Evolutionary conservation across 1,140 invertebrate genomes (phyloP), one percentile per base, ranked within the genome.

Genomic region (Diabrotica virgifera): DNA sequence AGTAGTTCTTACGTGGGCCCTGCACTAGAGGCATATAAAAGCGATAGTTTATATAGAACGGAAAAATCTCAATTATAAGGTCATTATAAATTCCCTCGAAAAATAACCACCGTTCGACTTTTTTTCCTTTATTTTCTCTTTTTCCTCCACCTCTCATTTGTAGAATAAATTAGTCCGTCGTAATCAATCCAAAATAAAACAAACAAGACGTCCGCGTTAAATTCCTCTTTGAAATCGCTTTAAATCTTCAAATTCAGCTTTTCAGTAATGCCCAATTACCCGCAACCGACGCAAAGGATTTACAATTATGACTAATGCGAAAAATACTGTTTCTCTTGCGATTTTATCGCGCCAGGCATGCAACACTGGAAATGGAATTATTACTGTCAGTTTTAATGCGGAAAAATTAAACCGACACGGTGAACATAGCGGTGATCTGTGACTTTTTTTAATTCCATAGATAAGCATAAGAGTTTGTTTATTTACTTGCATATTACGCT

Each of bases 281-380:
- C 59, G 24, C 11, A 36, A 60, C 40, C 59, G 59, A n/a, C n/a
- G 1, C 14, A 60, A 57, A 57, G 36, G 59, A 51, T 52, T 50
- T 24, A 50, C 59, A 60, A 60, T 60, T 52, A 46, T 50, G 59
- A 52, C 13, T 60, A 60, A 60, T 60, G 38, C 50, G 50, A 60
- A 60, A 60, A 60, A 60, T 60, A 60, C 13, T 24, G 59, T 46
- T 60, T 52, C 59, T 60, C 36, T 52, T 60, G 40, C 14, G 40
- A 60, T 60, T 60, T 60, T 46, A 60, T 60, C 40, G 59, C 59
- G n/a, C 7, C 37, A 11, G 59, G 35, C 59, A 60, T 60, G 59
- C 59, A 46, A 46, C 11, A 38, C 7, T 60, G 36, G 40, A 60
- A 57, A 50, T 36, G 59, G 24, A 60, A 60, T 50, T 60, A 52